Evolutionary conservation across 1,140 invertebrate genomes (phyloP).

Genomic region (Drosophila chauvacae): DNA sequence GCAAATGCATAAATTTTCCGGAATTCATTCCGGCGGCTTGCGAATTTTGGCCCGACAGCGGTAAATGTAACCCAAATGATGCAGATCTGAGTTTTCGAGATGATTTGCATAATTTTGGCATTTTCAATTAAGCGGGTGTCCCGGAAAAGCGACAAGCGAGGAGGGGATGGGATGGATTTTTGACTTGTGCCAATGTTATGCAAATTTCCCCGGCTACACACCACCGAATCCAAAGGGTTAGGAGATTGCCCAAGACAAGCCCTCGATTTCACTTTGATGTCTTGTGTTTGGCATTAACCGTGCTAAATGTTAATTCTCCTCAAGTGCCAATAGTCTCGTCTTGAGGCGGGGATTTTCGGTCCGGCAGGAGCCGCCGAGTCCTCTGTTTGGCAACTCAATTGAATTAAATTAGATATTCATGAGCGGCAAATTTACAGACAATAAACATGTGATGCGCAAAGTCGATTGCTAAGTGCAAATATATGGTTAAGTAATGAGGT

Average conservation of each 20-base stretch:
- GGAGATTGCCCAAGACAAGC: constrained; percentile 20
- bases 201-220: constrained; percentile 54
- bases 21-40: constrained; percentile 36
- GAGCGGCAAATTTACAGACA: constrained; percentile 36
- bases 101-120: constrained; percentile 81
- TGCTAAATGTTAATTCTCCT: constrained; percentile 78
- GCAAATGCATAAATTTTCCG: constrained; percentile 62
- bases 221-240: constrained; percentile 39
- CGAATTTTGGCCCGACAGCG: constrained; percentile 38
- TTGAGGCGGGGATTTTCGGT: constrained; percentile 22
- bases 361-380: constrained; percentile 14
- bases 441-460: constrained; percentile 58
- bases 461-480: constrained; percentile 69
- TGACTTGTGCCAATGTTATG: constrained; percentile 84
- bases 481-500: constrained; percentile 28
- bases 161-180: constrained; percentile 46
- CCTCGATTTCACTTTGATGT: constrained; percentile 73
- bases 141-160: constrained; percentile 15
- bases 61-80: constrained; percentile 65
- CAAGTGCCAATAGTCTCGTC: constrained; percentile 59
- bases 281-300: constrained; percentile 75
- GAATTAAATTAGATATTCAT: constrained; percentile 74
- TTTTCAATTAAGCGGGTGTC: constrained; percentile 64
- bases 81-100: constrained; percentile 39
- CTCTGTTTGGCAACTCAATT: constrained; percentile 61